These are phyloP conservation scores for Aphelocoma californica DNA, from an alignment of 2,797 vertebrate species.

Conservation along the genomic window DNA sequence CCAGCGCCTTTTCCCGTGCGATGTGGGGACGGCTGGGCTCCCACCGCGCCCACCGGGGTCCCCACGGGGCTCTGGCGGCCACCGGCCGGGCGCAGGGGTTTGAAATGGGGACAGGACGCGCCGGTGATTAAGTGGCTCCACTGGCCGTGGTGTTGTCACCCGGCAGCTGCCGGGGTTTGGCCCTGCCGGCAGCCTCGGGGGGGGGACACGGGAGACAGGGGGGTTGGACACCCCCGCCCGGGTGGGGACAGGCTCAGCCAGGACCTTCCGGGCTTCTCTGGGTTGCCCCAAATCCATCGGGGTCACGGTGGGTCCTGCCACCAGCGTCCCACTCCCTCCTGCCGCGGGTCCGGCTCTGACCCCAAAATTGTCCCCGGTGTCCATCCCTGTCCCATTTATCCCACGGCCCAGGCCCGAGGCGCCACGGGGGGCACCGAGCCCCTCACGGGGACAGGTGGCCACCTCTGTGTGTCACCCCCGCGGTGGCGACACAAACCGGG, in stretches of 20 bases:
- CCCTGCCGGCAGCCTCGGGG: background rate
- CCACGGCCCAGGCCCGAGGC: fast-evolving
- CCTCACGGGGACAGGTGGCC: background rate
- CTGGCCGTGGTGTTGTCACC: background rate
- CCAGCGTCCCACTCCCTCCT: background rate
- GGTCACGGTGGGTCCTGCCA: background rate
- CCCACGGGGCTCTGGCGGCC: fast-evolving
- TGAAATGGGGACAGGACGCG: background rate
- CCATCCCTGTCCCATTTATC: background rate
- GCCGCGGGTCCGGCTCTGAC: fast-evolving
- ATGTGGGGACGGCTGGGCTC: background rate
- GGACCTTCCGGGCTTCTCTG: fast-evolving
- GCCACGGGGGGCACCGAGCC: fast-evolving
- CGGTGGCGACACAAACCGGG: too few species aligned
- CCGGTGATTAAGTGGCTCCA: background rate
- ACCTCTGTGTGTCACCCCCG: too few species aligned
- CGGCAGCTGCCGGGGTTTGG: background rate
- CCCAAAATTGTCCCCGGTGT: background rate
- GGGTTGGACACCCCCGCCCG: background rate
- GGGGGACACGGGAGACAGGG: fast-evolving
- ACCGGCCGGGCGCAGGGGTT: background rate
- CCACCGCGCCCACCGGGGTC: fast-evolving
- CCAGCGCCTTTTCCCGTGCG: fast-evolving
- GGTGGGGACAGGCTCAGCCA: fast-evolving
- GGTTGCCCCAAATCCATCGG: background rate